Evolutionary conservation across 1,140 invertebrate genomes (phyloP), one percentile per base, ranked within the genome.

Genomic region (Pantala flavescens): DNA sequence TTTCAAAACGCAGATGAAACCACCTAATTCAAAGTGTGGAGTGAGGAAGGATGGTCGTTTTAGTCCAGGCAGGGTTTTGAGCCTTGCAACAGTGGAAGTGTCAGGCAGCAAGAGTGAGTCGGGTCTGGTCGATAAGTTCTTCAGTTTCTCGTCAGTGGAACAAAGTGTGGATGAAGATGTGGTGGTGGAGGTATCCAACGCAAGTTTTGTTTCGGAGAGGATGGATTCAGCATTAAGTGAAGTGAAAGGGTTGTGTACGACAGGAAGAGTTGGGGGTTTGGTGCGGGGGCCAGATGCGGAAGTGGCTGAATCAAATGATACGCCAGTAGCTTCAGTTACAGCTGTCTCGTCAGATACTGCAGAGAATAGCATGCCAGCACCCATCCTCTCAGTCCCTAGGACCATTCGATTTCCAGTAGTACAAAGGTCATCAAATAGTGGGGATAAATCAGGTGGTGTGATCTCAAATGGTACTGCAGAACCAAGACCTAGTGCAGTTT

Each of bases 1-100:
- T 80, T 93, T 92, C 78, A 93, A 91, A 78, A 87, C 90, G 3
- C 90, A 93, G 80, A 89, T 90, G 81, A 93, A 93, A 81, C 86
- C 89, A 21, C 49, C 49, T 1, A 21, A 12, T 16, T 36, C 28
- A 36, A 36, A 36, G 28, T 36, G 28, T 9, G 9, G 3, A 36
- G 49, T 63, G 49, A 16, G 49, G 49, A 63, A 63, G 49, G 49
- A 63, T 16, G 28, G 28, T 36, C 49, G 49, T 21, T 21, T 63
- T 16, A 12, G 49, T 16, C 3, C 49, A 1, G 49, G 49, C 49
- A 19, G 49, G 49, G 49, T 21, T 12, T 5, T 21, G 49, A 21
- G 49, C 16, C 49, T 36, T 63, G 23, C 73, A 70, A 49, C 24
- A 21, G 49, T 73, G 21, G 36, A 80, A 79, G 74, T 77, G 10